A percentile compares a stretch with the other conserved stretches of the same genome.
These are phyloP conservation scores for Balearica regulorum DNA, from an alignment of 2,797 vertebrate species.

Conservation along the genomic window DNA sequence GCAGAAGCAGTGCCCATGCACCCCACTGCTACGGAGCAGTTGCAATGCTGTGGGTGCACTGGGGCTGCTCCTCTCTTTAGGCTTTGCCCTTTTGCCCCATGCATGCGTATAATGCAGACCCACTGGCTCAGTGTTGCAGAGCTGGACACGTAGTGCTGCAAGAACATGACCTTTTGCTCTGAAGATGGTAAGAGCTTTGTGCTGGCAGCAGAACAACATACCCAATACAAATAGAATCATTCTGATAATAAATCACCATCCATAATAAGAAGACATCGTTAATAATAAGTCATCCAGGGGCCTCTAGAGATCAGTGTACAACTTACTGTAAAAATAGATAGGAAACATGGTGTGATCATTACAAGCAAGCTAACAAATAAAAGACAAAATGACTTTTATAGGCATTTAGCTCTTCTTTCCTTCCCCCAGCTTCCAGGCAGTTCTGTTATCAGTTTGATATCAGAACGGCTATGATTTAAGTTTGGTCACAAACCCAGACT, in stretches of 20 bases:
- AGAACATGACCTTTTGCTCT: constrained; percentile 52
- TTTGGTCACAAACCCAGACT: not conserved
- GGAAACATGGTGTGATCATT: constrained; percentile 67
- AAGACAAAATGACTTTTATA: constrained; percentile 59
- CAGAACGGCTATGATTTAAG: constrained; percentile 6
- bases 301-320: constrained; percentile 55
- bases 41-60: not conserved
- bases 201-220: constrained; percentile 54
- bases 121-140: not conserved
- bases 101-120: not conserved
- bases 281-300: constrained; percentile 67
- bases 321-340: constrained; percentile 70
- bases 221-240: constrained; percentile 61
- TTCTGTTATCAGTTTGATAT: not conserved
- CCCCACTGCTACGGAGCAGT: fast-evolving
- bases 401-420: constrained; percentile 54
- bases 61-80: not conserved
- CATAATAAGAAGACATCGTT: constrained; percentile 70
- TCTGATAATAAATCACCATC: constrained; percentile 70
- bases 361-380: constrained; percentile 65
- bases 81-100: not conserved
- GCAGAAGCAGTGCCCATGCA: not conserved
- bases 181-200: constrained; percentile 50
- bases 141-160: not conserved
- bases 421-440: constrained; percentile 15